These are phyloP conservation scores for Lottia gigantea DNA, from an alignment of 2,888 invertebrate genomes.

Conservation along the genomic window DNA sequence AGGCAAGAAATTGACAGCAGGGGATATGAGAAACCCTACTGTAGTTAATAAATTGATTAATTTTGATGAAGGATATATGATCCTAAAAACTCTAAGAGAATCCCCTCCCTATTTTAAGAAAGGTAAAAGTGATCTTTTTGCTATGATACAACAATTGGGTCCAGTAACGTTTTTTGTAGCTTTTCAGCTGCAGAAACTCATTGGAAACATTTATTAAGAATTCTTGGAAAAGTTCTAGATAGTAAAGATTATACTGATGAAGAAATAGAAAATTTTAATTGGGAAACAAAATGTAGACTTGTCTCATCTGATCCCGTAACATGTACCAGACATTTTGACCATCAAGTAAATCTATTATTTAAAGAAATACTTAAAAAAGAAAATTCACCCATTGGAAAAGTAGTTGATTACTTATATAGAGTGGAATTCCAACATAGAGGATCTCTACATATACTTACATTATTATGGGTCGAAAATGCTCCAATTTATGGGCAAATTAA, in stretches of 20 bases:
- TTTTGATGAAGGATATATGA: conserved; percentile 23
- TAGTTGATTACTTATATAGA: conserved; percentile 36
- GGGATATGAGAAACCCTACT: neutral
- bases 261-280: conserved; percentile 24
- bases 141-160: conserved; percentile 38
- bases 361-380: conserved; percentile 18
- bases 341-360: conserved; percentile 33
- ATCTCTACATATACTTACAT: conserved; percentile 40
- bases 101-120: conserved; percentile 16
- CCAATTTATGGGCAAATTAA: conserved; percentile 28
- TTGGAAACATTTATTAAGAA: conserved; percentile 18
- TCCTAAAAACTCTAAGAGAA: conserved; percentile 23
- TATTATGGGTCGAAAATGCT: conserved; percentile 37
- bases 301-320: conserved; percentile 43
- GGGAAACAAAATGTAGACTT: conserved; percentile 33
- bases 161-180: conserved; percentile 33
- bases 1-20: neutral
- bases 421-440: conserved; percentile 46
- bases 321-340: conserved; percentile 41
- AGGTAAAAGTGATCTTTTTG: conserved; percentile 27
- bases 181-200: conserved; percentile 35
- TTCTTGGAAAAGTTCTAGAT: conserved; percentile 25
- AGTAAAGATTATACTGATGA: conserved; percentile 23
- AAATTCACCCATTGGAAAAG: conserved; percentile 33
- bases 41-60: neutral